These are phyloP conservation scores for Actinostola sp. DNA, from an alignment of 92 coral and sea anemone genomes.

Conservation along the genomic window DNA sequence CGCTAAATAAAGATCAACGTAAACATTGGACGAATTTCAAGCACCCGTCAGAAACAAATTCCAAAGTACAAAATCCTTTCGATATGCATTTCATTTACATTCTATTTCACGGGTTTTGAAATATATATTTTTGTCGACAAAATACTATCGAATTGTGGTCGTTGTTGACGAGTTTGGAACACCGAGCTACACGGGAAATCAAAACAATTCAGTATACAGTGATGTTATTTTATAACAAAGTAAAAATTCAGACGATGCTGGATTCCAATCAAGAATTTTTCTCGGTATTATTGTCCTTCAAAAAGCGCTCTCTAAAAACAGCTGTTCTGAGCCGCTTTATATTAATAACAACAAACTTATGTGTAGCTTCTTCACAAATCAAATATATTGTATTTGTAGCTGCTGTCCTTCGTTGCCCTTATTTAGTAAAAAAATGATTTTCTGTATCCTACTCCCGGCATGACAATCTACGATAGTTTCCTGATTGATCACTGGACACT, in stretches of 20 bases:
- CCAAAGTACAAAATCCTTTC: conserved; percentile 8
- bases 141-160: neutral
- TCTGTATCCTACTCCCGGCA: neutral
- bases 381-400: neutral
- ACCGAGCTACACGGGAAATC: too few species aligned
- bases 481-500: conserved; percentile 3
- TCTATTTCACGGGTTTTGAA: neutral
- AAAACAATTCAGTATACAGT: too few species aligned
- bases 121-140: neutral
- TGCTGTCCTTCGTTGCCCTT: neutral
- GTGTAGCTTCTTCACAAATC: neutral
- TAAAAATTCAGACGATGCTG: too few species aligned
- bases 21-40: neutral
- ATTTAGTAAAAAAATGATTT: conserved; percentile 5
- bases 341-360: neutral
- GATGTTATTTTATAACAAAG: too few species aligned
- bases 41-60: neutral
- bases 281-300: neutral
- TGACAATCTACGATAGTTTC: neutral
- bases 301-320: neutral
- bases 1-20: conserved; percentile 38
- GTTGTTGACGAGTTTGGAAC: too few species aligned
- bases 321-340: conserved; percentile 11
- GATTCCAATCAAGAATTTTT: too few species aligned
- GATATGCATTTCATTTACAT: neutral